Evolutionary conservation across 2,113 vertebrate genomes (phyloP).

Genomic region (Diadophis punctatus): DNA sequence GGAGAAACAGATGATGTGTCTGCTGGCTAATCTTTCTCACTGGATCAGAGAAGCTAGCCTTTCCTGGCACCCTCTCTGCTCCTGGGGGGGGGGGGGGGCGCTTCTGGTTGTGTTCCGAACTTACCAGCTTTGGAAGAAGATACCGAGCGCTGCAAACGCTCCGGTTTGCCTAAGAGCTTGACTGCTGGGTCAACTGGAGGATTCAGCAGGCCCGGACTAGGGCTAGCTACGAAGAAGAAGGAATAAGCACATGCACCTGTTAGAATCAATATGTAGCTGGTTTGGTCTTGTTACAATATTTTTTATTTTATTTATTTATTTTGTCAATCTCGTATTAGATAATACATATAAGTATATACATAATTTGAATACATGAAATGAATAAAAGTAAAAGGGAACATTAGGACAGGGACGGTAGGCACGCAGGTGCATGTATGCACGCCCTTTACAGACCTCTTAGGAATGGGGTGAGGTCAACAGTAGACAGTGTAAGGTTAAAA

Average conservation of each 20-base stretch:
- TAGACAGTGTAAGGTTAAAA: no score
- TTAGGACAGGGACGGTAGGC: no score
- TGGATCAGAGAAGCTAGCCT: background rate
- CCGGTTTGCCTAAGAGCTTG: constrained; percentile 71
- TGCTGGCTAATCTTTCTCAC: background rate
- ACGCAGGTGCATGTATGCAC: no score
- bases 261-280: background rate
- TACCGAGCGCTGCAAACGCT: constrained; percentile 76
- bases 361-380: no score
- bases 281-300: background rate
- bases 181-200: constrained; percentile 75
- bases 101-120: background rate
- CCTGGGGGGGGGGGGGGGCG: no score
- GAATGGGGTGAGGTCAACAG: no score
- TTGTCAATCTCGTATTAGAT: no score
- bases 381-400: no score
- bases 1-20: background rate
- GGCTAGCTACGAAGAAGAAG: constrained; percentile 48
- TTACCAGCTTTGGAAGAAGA: constrained; percentile 77
- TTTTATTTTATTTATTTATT: no score
- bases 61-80: background rate
- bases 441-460: no score
- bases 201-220: constrained; percentile 72
- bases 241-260: background rate
- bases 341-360: no score